These are phyloP conservation scores for Oreonectes daqikongensis DNA, from an alignment of 2,797 vertebrate species.

Conservation along the genomic window DNA sequence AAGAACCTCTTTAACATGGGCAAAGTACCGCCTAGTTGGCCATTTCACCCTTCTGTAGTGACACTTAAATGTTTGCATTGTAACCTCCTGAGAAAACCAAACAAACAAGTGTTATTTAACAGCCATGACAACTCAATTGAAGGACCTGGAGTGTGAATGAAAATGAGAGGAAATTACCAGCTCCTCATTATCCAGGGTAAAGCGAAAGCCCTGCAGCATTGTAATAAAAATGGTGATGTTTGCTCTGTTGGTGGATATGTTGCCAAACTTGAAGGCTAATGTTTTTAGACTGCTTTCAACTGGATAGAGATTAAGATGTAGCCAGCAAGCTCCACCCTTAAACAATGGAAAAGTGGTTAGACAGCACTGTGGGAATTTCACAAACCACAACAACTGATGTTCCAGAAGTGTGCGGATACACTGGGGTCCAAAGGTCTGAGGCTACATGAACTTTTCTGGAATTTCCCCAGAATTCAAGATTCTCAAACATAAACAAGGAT, in stretches of 20 bases:
- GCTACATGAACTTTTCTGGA: not conserved
- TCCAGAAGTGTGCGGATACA: not conserved
- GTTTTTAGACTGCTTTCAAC: constrained; percentile 77
- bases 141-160: not conserved
- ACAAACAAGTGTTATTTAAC: constrained; percentile 28
- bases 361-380: not conserved
- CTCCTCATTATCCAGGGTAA: constrained; percentile 75
- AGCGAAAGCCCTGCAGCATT: constrained; percentile 79
- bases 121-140: not conserved
- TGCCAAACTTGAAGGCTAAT: constrained; percentile 75
- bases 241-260: constrained; percentile 78
- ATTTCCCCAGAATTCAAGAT: not conserved
- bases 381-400: constrained; percentile 1
- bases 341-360: constrained; percentile 32
- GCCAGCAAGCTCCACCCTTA: constrained; percentile 77
- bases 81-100: constrained; percentile 70
- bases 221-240: constrained; percentile 77
- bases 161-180: constrained; percentile 65
- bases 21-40: constrained; percentile 74
- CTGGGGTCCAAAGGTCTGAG: not conserved
- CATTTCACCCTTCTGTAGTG: constrained; percentile 74
- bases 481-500: not conserved
- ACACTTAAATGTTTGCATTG: constrained; percentile 79
- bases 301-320: constrained; percentile 79
- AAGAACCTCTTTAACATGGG: constrained; percentile 75